Evolutionary conservation across 2,113 vertebrate species (phyloP).

Genomic region (Macquaria australasica): DNA sequence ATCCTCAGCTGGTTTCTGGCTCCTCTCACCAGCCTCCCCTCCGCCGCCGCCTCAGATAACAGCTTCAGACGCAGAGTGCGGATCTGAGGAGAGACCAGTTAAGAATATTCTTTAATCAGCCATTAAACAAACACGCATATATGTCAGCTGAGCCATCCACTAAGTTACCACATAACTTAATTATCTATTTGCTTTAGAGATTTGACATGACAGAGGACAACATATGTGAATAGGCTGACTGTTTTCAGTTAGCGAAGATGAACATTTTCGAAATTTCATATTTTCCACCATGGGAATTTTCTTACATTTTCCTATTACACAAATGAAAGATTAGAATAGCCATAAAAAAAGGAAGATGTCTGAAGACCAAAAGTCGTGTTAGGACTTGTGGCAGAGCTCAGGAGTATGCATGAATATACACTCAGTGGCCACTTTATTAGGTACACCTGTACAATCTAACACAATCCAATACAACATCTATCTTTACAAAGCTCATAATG

Average conservation of each 20-base stretch:
- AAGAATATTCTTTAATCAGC: background rate
- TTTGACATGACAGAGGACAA: background rate
- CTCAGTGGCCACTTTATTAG: no score
- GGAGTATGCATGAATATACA: no score
- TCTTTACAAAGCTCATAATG: no score
- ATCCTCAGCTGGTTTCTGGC: conserved; percentile 92
- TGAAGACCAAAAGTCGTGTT: background rate
- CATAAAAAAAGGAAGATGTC: background rate
- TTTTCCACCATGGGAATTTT: background rate
- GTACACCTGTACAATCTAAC: no score
- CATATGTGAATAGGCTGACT: background rate
- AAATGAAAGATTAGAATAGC: background rate
- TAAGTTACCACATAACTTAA: background rate
- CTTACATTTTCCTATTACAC: background rate
- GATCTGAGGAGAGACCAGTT: conserved; percentile 80
- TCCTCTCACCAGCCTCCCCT: conserved; percentile 88
- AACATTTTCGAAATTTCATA: background rate
- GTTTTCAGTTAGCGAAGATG: no score
- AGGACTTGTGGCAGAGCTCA: no score
- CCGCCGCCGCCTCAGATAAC: conserved; percentile 89
- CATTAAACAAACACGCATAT: background rate
- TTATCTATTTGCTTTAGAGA: background rate
- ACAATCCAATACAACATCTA: no score
- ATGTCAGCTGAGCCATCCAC: background rate
- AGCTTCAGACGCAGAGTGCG: conserved; percentile 92